Conservation (phyloP, 2,888 invertebrate genomes). For the Cerceris ruficornis region DNA sequence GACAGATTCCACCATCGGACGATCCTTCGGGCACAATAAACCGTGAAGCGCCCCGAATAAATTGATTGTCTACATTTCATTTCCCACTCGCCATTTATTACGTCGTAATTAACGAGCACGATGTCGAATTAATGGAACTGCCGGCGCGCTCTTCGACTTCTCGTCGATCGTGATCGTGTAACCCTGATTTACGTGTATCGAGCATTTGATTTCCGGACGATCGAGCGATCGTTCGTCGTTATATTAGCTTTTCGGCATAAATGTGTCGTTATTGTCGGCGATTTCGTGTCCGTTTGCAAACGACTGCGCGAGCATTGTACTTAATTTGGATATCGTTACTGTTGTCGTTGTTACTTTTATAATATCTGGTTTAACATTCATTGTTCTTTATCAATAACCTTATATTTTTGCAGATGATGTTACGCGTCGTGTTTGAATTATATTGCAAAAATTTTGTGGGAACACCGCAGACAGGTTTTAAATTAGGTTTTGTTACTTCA, state of each 20-base stretch:
- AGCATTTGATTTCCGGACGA: background rate
- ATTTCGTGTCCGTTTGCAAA: no score
- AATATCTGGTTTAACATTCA: no score
- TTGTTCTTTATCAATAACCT: no score
- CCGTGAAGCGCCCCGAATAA: conserved; percentile 41
- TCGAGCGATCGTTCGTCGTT: background rate
- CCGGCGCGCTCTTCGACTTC: background rate
- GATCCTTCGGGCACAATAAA: conserved; percentile 43
- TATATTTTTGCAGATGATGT: no score
- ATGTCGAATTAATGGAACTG: conserved; percentile 50
- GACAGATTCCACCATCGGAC: conserved; percentile 14
- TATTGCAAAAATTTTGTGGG: no score
- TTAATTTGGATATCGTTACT: no score
- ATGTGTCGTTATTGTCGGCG: no score
- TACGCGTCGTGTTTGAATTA: no score
- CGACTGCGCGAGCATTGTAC: no score
- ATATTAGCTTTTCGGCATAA: background rate
- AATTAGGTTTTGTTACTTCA: no score
- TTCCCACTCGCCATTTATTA: conserved; percentile 40
- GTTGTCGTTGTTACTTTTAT: no score
- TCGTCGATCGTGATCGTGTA: conserved; percentile 13
- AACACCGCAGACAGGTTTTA: no score
- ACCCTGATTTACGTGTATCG: background rate
- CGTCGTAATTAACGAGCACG: conserved; percentile 50
- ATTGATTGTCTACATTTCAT: conserved; percentile 63